A percentile compares a stretch with the other conserved stretches of the same genome.
phyloP scores from a whole-genome alignment of 2,888 invertebrate genomes.

The Trissoscelio sp. region DNA sequence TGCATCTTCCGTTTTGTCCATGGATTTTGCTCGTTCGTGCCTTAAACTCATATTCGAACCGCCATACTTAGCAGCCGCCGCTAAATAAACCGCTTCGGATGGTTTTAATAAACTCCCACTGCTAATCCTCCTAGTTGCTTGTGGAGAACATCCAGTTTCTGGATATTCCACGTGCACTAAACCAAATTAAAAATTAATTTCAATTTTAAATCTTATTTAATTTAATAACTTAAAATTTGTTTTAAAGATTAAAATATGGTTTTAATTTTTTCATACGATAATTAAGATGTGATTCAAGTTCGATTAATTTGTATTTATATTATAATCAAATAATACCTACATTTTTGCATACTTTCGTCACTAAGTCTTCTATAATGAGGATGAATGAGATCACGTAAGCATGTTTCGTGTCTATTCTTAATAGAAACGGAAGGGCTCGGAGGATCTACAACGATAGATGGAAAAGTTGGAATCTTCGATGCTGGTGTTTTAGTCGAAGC shows the following conservation, averaged over 20 bases:
- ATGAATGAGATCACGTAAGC: constrained; percentile 70
- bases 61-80: constrained; percentile 85
- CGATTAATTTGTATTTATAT: no score
- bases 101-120: constrained; percentile 94
- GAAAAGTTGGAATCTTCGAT: constrained; percentile 76
- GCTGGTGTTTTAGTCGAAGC: constrained; percentile 74
- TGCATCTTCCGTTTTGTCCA: constrained; percentile 84
- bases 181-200: constrained; percentile 23
- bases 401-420: constrained; percentile 76
- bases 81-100: constrained; percentile 86
- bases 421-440: constrained; percentile 82
- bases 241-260: no score
- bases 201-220: no score
- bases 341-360: constrained; percentile 82
- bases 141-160: constrained; percentile 89
- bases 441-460: constrained; percentile 82
- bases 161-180: constrained; percentile 83
- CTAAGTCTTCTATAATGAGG: constrained; percentile 77
- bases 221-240: no score
- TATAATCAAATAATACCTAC: constrained; percentile 76
- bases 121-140: constrained; percentile 94
- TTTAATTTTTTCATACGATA: no score
- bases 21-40: constrained; percentile 83
- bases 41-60: constrained; percentile 79
- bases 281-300: no score